These are phyloP conservation scores for Melanotaenia pygmaea DNA, from an alignment of 2,797 vertebrate genomes.

Conservation along the genomic window DNA sequence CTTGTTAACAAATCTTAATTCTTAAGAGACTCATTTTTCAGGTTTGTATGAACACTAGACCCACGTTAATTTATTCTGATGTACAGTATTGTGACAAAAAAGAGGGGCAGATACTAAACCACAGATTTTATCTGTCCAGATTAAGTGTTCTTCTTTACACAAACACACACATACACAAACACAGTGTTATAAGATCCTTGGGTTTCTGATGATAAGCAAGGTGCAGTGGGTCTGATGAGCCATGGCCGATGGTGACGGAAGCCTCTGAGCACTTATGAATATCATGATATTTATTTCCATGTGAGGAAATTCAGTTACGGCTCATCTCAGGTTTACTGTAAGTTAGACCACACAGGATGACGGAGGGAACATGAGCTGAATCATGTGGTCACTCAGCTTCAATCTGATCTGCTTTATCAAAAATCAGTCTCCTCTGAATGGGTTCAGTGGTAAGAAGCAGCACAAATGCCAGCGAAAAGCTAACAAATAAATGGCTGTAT, in stretches of 20 bases:
- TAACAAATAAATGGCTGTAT: conserved; percentile 29
- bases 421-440: conserved; percentile 18
- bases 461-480: neutral
- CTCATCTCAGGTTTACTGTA: conserved; percentile 75
- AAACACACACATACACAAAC: too few relatives aligned
- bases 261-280: conserved; percentile 55
- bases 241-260: conserved; percentile 17
- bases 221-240: conserved; percentile 34
- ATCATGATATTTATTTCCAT: conserved; percentile 60
- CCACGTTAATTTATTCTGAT: too few relatives aligned
- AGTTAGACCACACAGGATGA: conserved; percentile 62
- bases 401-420: conserved; percentile 43
- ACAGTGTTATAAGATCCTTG: neutral
- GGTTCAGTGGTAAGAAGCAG: conserved; percentile 27
- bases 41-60: too few relatives aligned
- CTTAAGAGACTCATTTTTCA: too few relatives aligned
- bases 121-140: neutral
- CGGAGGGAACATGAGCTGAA: conserved; percentile 59
- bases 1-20: too few relatives aligned
- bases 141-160: neutral
- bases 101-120: too few relatives aligned
- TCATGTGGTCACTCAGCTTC: conserved; percentile 54
- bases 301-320: conserved; percentile 73
- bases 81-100: too few relatives aligned
- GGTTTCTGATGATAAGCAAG: conserved; percentile 26